Evolutionary conservation across 1,140 invertebrate genomes (phyloP).

Genomic region (Temnothorax nylanderi): DNA sequence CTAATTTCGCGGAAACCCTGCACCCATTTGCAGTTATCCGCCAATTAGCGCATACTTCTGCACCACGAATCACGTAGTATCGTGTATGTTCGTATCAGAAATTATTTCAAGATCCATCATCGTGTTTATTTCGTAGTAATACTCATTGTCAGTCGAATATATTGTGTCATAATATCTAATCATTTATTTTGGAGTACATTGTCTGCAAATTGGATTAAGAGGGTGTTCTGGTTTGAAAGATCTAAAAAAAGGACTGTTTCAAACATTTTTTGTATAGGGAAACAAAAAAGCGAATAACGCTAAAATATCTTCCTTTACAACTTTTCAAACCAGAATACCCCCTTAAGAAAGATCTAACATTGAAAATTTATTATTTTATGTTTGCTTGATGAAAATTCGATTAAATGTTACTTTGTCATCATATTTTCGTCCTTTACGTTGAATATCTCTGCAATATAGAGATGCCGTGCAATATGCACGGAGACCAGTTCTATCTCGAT

Average conservation of each 20-base stretch:
- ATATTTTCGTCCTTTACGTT: background rate
- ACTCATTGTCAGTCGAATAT: background rate
- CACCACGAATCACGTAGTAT: background rate
- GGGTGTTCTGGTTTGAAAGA: too few relatives aligned
- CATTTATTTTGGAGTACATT: too few relatives aligned
- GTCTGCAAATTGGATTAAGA: too few relatives aligned
- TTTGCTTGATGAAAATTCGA: background rate
- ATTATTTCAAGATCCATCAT: background rate
- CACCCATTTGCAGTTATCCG: background rate
- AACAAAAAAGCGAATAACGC: too few relatives aligned
- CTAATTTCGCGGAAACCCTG: slow-evolving; percentile 1
- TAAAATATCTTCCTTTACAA: too few relatives aligned
- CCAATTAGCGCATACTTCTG: slow-evolving; percentile 12
- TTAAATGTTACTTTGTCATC: background rate
- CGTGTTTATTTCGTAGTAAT: background rate
- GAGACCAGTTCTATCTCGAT: slow-evolving; percentile 20
- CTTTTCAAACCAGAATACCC: too few relatives aligned
- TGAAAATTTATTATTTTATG: background rate
- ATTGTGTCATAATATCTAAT: too few relatives aligned
- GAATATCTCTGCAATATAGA: slow-evolving; percentile 6
- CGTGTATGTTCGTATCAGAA: background rate
- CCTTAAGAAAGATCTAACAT: background rate
- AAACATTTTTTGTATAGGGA: too few relatives aligned
- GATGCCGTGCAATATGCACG: too few relatives aligned
- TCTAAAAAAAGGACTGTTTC: too few relatives aligned